Base-by-base conservation (phyloP, 2,888 invertebrate genomes). In the Atherix ibis region DNA sequence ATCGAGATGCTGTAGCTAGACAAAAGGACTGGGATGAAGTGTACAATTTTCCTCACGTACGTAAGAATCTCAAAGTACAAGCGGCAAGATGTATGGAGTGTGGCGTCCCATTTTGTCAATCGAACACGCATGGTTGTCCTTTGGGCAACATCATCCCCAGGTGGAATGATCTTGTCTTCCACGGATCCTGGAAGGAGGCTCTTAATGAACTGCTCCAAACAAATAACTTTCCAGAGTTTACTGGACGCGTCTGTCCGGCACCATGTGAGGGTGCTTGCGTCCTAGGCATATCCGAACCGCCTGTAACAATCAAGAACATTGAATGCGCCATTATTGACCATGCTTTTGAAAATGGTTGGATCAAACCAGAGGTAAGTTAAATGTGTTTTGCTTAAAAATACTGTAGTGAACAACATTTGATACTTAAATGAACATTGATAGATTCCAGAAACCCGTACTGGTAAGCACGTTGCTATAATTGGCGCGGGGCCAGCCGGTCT, bases 261-360 rank as follows among this genome's bases (percentile, higher is more conserved):
- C 97, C 98, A 6, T 98, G 98, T 61, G 98, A 98, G 64, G 97
- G 91, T 31, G 91, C 97, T 3, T 98, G 98, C 60, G 95, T 95
- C 37, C 64, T 97, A 43, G 94, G 76, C 37, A 98, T 98, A 54
- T 91, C 88, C 14, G 87, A 91, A 49, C 92, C 94, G 3, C 73
- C 97, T 9, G 98, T 98, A 16, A 97, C 97, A 40, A 98, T 98
- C 58, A 98, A 98, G 65, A 94, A 94, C 58, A 97, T 98, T 48
- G 98, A 98, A 66, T 95, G 95, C 59, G 78, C 95, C 36, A 98
- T 98, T 57, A 95, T 98, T 47, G 98, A 98, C 65, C 78, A 92
- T 64, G 98, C 92, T 9, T 98, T 91, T 60, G 89, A 94, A 53
- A 78, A 83, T 61, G 94, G 92, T 4, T 92, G 91, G 92, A 85